These are phyloP conservation scores for Paracentrotus lividus DNA, from an alignment of 53 echinoderm and acorn worm genomes.

Conservation along the genomic window DNA sequence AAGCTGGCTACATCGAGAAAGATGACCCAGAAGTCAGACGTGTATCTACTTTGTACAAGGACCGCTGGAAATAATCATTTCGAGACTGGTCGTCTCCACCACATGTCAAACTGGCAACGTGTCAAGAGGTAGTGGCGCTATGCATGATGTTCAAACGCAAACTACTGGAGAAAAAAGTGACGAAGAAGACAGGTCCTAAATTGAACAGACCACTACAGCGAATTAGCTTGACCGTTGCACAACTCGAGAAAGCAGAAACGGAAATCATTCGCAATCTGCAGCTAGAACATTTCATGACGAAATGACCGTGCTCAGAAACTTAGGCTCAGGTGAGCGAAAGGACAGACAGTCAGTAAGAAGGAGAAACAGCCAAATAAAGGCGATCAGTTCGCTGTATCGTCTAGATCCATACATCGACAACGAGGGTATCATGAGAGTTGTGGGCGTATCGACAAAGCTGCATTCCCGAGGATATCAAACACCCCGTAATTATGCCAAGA, in stretches of 20 bases:
- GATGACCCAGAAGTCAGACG: background rate
- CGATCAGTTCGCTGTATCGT: slow-evolving; percentile 30
- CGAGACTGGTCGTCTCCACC: background rate
- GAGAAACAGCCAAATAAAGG: background rate
- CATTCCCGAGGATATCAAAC: slow-evolving; percentile 57
- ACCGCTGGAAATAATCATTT: background rate
- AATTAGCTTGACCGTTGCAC: background rate
- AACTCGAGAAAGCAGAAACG: background rate
- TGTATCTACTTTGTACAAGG: background rate
- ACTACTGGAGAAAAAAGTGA: background rate
- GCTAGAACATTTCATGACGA: background rate
- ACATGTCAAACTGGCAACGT: background rate
- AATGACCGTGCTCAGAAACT: background rate
- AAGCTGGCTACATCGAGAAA: background rate
- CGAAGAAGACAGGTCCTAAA: background rate
- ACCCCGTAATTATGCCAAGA: slow-evolving; percentile 75
- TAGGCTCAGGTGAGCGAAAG: background rate
- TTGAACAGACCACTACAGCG: background rate
- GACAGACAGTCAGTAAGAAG: background rate
- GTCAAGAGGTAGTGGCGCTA: background rate
- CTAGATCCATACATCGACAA: slow-evolving; percentile 76
- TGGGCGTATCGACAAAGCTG: slow-evolving; percentile 62
- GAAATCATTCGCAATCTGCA: background rate
- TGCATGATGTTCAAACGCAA: background rate
- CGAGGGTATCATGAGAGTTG: slow-evolving; percentile 67